A percentile compares a stretch with the other conserved stretches of the same genome.
Evolutionary conservation across 2,113 vertebrate genomes (phyloP).

Genomic region (Siniperca knerii): DNA sequence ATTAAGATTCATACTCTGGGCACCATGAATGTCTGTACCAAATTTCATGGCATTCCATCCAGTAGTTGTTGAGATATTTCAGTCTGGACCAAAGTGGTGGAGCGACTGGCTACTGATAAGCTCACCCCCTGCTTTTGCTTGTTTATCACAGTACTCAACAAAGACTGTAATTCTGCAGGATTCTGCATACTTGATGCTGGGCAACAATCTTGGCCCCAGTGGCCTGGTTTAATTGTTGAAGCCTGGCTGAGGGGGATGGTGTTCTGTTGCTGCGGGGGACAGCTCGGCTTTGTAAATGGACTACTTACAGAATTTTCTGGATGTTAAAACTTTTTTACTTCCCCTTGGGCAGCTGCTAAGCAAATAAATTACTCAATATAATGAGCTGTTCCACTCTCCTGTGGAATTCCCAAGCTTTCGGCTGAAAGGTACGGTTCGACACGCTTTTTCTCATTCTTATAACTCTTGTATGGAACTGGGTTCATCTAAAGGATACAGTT

Average conservation of each 20-base stretch:
- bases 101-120: neutral
- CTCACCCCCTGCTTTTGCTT: neutral
- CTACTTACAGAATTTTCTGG: conserved; percentile 77
- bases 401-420: conserved; percentile 64
- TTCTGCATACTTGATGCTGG: conserved; percentile 40
- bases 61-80: neutral
- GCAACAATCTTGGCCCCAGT: conserved; percentile 51
- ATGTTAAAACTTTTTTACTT: conserved; percentile 73
- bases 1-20: neutral
- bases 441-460: conserved; percentile 58
- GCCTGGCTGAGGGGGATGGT: conserved; percentile 49
- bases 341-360: conserved; percentile 69
- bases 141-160: conserved; percentile 34
- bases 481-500: conserved; percentile 80
- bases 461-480: conserved; percentile 66
- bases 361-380: conserved; percentile 80
- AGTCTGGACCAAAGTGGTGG: neutral
- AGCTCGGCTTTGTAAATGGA: conserved; percentile 74
- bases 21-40: neutral
- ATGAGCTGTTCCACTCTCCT: conserved; percentile 70
- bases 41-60: neutral
- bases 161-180: conserved; percentile 44
- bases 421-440: conserved; percentile 69
- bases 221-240: conserved; percentile 68
- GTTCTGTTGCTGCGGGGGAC: conserved; percentile 69